These are phyloP conservation scores for Leucophenga maculata DNA, from an alignment of 2,888 invertebrate genomes.

Conservation along the genomic window DNA sequence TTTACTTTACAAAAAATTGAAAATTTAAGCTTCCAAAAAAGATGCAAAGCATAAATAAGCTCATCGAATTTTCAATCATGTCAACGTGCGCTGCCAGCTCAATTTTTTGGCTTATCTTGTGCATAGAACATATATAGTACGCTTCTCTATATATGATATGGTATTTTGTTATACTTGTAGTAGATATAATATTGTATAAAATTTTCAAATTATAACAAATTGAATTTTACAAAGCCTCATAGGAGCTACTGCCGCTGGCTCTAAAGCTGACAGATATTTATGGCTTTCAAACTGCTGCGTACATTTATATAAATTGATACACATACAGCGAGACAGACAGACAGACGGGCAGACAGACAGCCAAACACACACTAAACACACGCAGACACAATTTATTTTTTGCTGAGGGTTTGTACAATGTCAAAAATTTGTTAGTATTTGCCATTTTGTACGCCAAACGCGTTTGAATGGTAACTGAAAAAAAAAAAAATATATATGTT, in stretches of 20 bases:
- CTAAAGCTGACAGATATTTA: not conserved
- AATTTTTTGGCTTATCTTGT: conserved; percentile 17
- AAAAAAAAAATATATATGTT: not conserved
- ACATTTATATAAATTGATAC: too few relatives aligned
- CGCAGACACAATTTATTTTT: not conserved
- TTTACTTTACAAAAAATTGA: conserved; percentile 48
- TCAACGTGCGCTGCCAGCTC: not conserved
- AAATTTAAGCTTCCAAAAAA: conserved; percentile 62
- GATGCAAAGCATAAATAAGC: too few relatives aligned
- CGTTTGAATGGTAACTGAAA: too few relatives aligned
- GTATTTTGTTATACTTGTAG: too few relatives aligned
- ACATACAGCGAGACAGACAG: not conserved
- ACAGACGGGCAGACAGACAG: not conserved
- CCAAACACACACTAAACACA: not conserved
- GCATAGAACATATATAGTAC: too few relatives aligned
- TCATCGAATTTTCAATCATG: conserved; percentile 4
- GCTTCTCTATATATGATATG: too few relatives aligned
- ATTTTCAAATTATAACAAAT: conserved; percentile 64
- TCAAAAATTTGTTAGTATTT: conserved; percentile 24
- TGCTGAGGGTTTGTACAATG: not conserved
- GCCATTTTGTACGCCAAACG: too few relatives aligned
- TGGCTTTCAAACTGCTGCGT: not conserved
- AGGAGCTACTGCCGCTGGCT: too few relatives aligned
- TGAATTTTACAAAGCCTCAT: conserved; percentile 32
- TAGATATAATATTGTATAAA: conserved; percentile 41